Evolutionary conservation across 2,113 vertebrate genomes (phyloP).

Genomic region (Otocyon megalotis): DNA sequence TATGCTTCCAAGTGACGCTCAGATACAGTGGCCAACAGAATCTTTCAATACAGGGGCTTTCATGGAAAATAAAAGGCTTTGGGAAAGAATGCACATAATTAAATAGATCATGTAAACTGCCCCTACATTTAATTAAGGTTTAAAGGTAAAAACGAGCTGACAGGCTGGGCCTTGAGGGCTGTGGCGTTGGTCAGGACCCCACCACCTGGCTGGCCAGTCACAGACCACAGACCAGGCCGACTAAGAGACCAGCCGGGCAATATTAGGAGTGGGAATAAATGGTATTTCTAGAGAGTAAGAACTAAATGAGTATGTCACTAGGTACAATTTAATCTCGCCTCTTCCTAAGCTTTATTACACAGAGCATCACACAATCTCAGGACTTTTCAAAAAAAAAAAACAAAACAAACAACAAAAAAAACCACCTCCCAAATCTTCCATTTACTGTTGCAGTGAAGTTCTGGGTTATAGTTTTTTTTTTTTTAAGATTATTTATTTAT

Average conservation of each 20-base stretch:
- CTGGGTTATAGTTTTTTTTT: neutral
- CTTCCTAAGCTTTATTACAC: neutral
- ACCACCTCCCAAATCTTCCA: neutral
- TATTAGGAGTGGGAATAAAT: neutral
- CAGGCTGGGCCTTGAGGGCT: neutral
- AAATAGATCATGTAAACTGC: neutral
- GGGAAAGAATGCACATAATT: slow-evolving; percentile 8
- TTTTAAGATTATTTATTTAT: too few species aligned
- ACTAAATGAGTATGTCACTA: slow-evolving; percentile 13
- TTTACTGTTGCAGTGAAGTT: neutral
- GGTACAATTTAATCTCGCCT: neutral
- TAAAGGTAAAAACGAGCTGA: neutral
- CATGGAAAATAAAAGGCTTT: slow-evolving; percentile 41
- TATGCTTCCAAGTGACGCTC: neutral
- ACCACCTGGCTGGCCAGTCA: neutral
- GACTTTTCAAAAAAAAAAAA: neutral
- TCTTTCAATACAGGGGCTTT: slow-evolving; percentile 13
- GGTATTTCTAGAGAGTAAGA: neutral
- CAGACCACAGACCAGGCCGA: neutral
- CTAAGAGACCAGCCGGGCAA: neutral
- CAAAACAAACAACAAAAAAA: neutral
- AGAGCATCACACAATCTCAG: neutral
- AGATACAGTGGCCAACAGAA: neutral
- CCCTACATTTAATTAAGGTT: neutral
- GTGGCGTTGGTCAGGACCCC: neutral